Conservation (phyloP, 2,797 vertebrate species). For the Pseudopleuronectes americanus region DNA sequence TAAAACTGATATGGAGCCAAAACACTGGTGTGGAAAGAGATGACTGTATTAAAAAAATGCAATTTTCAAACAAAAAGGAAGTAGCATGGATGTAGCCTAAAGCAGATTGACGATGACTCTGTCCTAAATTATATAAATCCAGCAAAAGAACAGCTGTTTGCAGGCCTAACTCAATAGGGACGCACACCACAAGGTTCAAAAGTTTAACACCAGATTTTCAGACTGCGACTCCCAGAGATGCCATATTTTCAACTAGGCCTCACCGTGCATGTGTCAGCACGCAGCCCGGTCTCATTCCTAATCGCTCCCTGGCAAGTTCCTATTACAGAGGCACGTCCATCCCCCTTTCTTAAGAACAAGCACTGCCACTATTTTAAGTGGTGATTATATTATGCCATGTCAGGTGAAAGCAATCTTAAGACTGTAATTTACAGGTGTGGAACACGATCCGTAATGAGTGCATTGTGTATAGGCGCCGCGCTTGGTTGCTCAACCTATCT, state of each 20-base stretch:
- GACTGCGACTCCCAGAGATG: constrained; percentile 7
- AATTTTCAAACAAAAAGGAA: no score
- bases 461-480: constrained; percentile 13
- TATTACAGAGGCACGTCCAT: constrained; percentile 23
- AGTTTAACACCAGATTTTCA: not conserved
- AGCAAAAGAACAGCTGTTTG: not conserved
- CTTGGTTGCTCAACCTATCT: constrained; percentile 16
- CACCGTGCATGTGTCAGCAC: constrained; percentile 50
- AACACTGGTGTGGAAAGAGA: no score
- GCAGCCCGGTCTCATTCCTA: constrained; percentile 29
- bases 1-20: no score
- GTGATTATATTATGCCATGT: constrained; percentile 27
- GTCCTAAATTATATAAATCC: not conserved
- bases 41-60: no score
- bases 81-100: no score
- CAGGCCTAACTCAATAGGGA: not conserved
- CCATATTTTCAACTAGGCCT: constrained; percentile 21
- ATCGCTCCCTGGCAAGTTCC: constrained; percentile 41
- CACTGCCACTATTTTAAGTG: constrained; percentile 31
- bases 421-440: constrained; percentile 39
- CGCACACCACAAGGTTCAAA: not conserved
- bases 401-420: constrained; percentile 41
- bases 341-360: constrained; percentile 35
- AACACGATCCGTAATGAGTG: constrained; percentile 23
- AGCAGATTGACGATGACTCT: not conserved